Conservation (phyloP, 1,140 invertebrate species). For the Drosophila bocqueti region DNA sequence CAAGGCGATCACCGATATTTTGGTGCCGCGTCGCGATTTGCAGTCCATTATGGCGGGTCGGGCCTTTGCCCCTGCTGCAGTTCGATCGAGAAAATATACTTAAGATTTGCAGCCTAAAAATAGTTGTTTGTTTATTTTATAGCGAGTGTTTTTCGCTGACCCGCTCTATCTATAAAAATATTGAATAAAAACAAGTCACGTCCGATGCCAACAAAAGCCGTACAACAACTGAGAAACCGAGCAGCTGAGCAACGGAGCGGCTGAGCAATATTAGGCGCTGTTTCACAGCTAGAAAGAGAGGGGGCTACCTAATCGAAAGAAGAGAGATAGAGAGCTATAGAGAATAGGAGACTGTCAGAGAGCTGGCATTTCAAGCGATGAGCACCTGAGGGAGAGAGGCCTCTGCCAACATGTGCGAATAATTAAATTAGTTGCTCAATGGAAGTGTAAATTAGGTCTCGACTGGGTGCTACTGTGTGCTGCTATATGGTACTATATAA, state of each 20-base stretch:
- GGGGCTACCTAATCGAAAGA: neutral
- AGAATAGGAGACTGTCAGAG: neutral
- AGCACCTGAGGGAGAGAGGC: slow-evolving; percentile 9
- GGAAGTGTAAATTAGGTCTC: slow-evolving; percentile 8
- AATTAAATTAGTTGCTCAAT: slow-evolving; percentile 63
- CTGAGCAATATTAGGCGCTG: slow-evolving; percentile 27
- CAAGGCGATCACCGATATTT: slow-evolving; percentile 82
- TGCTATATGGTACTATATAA: neutral
- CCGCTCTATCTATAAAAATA: slow-evolving; percentile 1
- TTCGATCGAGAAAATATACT: slow-evolving; percentile 45
- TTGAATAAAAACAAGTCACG: slow-evolving; percentile 43
- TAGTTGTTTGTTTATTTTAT: slow-evolving; percentile 76
- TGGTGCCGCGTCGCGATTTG: slow-evolving; percentile 80
- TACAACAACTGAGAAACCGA: slow-evolving; percentile 54
- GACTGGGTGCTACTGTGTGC: slow-evolving; percentile 30
- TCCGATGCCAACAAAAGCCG: slow-evolving; percentile 50
- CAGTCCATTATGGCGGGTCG: slow-evolving; percentile 65
- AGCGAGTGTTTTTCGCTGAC: slow-evolving; percentile 31
- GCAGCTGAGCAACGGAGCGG: slow-evolving; percentile 32
- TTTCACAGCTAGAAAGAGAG: slow-evolving; percentile 17
- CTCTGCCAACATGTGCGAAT: slow-evolving; percentile 54
- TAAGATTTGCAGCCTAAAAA: slow-evolving; percentile 72
- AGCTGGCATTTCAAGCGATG: neutral
- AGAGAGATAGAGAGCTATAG: slow-evolving; percentile 25
- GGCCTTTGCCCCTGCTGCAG: slow-evolving; percentile 51